phyloP scores from a whole-genome alignment of 2,797 vertebrate genomes.

The Acanthurus lineatus region DNA sequence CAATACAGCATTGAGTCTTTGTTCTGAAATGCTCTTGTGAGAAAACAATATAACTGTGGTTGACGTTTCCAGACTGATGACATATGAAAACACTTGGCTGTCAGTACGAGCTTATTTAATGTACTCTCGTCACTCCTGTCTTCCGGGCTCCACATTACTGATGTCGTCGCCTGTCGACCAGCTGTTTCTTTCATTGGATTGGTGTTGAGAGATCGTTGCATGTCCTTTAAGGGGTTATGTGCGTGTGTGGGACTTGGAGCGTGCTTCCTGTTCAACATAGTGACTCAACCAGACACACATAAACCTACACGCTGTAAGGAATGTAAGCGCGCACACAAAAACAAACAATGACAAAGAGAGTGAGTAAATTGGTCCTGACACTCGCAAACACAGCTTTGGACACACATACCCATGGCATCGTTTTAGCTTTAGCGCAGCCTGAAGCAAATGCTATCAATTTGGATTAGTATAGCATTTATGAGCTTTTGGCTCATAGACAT shows the following conservation, averaged over 20 bases:
- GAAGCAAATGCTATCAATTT: conserved; percentile 57
- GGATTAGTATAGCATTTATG: conserved; percentile 51
- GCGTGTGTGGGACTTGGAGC: conserved; percentile 21
- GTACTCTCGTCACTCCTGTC: conserved; percentile 54
- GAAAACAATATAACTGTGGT: not conserved
- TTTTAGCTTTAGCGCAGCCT: conserved; percentile 43
- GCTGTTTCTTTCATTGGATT: conserved; percentile 73
- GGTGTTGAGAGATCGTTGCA: conserved; percentile 67
- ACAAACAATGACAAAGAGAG: conserved; percentile 29
- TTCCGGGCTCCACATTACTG: conserved; percentile 52
- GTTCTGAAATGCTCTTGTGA: not conserved
- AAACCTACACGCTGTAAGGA: conserved; percentile 4
- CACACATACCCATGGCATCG: conserved; percentile 27
- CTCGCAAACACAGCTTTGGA: conserved; percentile 33
- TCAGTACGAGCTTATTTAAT: conserved; percentile 73
- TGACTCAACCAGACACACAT: conserved; percentile 31
- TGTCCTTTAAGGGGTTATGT: conserved; percentile 52
- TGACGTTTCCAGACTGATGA: conserved; percentile 35
- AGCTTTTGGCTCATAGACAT: conserved; percentile 56
- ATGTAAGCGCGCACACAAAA: conserved; percentile 3
- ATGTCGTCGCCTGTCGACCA: conserved; percentile 52
- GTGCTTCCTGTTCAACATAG: conserved; percentile 35
- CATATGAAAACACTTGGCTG: conserved; percentile 58
- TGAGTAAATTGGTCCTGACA: conserved; percentile 39
- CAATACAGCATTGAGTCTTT: not conserved